Evolutionary conservation across 1,140 invertebrate genomes (phyloP), one percentile per base, ranked within the genome.

Genomic region (Drosophila burlai): DNA sequence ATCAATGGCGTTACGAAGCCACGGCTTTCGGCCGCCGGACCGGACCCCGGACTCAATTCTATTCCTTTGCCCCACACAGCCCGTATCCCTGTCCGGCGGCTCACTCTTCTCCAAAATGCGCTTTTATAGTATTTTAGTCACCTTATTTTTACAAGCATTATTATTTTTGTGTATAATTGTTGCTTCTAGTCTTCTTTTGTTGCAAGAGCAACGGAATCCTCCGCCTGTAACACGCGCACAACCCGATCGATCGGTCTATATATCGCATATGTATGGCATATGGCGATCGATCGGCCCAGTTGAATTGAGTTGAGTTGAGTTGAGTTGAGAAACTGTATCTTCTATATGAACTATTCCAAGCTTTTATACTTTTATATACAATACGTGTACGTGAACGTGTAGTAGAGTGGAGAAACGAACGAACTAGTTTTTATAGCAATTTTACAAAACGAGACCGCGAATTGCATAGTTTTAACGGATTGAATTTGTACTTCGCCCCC

Each of bases 141-240:
- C 85, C 83, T 84, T 91, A 91, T 91, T 87, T 91, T 89, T 83
- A 52, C 83, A 91, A 90, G 86, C 72, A 86, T 82, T 91, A 90
- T 90, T 91, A 82, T 85, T 91, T 91, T 91, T 91, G 85, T 90
- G 85, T 90, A 90, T 90, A 90, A 83, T 90, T 91, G 91, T 92
- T 92, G 91, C 91, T 92, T 92, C 91, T 92, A 92, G 91, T 92
- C 91, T 92, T 92, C 91, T 92, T 82, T 91, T 91, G 81, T 91
- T 91, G 91, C 92, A 91, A 87, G 91, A 92, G 91, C 91, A 92
- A 92, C 91, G 86, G 80, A 82, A 85, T 80, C 57, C 61, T 80
- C 60, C 61, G 73, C 81, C 79, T 76, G 62, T 80, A 68, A 84
- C 65, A 82, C 64, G 64, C 75, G 79, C 81, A 75, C 81, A 89